phyloP scores from a whole-genome alignment of 2,888 invertebrate genomes.

The Agrypnus murinus region DNA sequence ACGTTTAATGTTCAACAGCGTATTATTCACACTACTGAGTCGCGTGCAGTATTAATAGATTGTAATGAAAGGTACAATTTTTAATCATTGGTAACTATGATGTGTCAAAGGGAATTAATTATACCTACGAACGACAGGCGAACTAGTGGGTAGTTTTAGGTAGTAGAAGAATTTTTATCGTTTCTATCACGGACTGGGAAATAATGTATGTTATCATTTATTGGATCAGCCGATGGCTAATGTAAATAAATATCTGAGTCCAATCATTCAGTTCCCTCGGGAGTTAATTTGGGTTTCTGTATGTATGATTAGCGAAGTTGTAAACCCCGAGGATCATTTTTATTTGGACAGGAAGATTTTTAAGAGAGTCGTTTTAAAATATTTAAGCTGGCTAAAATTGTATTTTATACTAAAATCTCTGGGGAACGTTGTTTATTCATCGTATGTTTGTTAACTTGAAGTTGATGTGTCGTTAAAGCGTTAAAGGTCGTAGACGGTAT shows the following conservation, averaged over 20 bases:
- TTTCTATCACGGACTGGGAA: too few relatives aligned
- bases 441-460: slow-evolving; percentile 18
- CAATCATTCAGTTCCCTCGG: not conserved
- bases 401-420: not conserved
- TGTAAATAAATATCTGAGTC: not conserved
- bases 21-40: too few relatives aligned
- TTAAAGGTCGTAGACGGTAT: slow-evolving; percentile 13
- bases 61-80: too few relatives aligned
- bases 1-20: too few relatives aligned
- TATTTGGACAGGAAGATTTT: not conserved
- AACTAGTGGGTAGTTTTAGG: too few relatives aligned
- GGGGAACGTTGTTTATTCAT: slow-evolving; percentile 19
- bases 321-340: not conserved
- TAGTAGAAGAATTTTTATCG: too few relatives aligned
- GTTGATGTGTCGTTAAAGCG: slow-evolving; percentile 17
- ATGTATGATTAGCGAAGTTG: slow-evolving; percentile 3
- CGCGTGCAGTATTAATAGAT: too few relatives aligned
- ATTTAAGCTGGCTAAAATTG: slow-evolving; percentile 1
- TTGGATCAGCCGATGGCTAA: slow-evolving; percentile 9
- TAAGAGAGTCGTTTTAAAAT: not conserved
- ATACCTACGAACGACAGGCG: too few relatives aligned
- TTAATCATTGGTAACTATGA: too few relatives aligned
- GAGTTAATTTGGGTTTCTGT: slow-evolving; percentile 10
- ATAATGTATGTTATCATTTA: not conserved
- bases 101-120: too few relatives aligned